Base-by-base conservation (phyloP, 37 sponge, comb jelly and placozoan genomes). In the Mnemiopsis leidyi region DNA sequence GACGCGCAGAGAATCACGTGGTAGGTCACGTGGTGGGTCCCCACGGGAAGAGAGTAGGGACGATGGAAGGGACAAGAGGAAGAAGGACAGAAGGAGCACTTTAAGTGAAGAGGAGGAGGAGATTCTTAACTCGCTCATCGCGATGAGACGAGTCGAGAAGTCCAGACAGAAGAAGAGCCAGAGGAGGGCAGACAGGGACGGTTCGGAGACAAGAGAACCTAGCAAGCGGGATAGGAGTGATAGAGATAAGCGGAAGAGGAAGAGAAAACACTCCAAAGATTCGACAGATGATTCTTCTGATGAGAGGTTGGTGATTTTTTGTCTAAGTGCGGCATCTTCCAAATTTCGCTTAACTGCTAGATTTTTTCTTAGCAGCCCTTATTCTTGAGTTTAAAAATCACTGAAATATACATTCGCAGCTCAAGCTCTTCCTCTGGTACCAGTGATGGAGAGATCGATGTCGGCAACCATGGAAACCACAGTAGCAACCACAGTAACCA, bases 91-190 rank as follows among this genome's bases (percentile, higher is more conserved):
- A 23, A 38, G 61, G 48, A 40, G 90, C 28, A 85, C 40, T 16
- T 37, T 85, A n/a, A 85, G 90, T 21, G 90, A 85, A 13, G 90
- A 85, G 48, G 90, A 85, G 48, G 90, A 85, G 48, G 90, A 85
- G 25, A 85, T 85, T 13, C 90, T 85, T 29, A 85, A 85, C 61
- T 85, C 90, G n/a, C 35, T 85, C 40, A 85, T 85, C 26, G 36
- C 32, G 29, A 38, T 38, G 61, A 85, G 90, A 40, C 40, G 61
- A 28, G 61, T 36, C 29, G 61, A 85, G 90, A 85, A 85, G 90
- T 40, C 61, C 24, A 40, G 35, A 21, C 90, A 85, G 61, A 85
- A 40, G 61, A 85, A 39, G 61, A 38, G n/a, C 0, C 34, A 31
- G 35, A 77, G 79, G 36, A 28, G 32, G 33, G 13, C 61, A 18